These are phyloP conservation scores for Macroteleia sp. DNA, from an alignment of 2,888 invertebrate species.

Conservation along the genomic window DNA sequence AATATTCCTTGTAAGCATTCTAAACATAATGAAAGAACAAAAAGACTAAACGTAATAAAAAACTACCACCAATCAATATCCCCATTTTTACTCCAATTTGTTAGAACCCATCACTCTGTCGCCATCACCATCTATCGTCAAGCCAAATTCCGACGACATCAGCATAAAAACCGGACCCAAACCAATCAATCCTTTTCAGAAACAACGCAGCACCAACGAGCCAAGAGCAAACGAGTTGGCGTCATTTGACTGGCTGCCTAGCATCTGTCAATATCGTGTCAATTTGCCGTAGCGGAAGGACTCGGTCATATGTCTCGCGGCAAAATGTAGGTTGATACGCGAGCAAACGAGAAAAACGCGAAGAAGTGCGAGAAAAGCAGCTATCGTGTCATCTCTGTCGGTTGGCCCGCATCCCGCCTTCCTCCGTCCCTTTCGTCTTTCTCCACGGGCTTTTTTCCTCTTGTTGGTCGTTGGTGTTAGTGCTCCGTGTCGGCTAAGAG, in stretches of 20 bases:
- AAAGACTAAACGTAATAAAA: no score
- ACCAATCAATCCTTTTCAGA: constrained; percentile 49
- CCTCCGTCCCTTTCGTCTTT: constrained; percentile 57
- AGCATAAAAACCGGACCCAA: constrained; percentile 36
- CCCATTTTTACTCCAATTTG: no score
- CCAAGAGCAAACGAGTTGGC: constrained; percentile 20
- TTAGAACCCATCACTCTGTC: constrained; percentile 11
- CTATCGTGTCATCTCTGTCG: constrained; percentile 71
- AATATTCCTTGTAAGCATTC: no score
- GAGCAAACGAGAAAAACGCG: constrained; percentile 55
- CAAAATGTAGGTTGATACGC: constrained; percentile 74
- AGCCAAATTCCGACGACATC: constrained; percentile 24
- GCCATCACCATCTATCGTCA: constrained; percentile 28
- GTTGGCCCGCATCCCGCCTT: constrained; percentile 19
- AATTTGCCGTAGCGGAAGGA: constrained; percentile 48
- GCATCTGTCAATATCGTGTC: constrained; percentile 49
- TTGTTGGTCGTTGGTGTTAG: constrained; percentile 73
- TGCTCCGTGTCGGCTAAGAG: constrained; percentile 76
- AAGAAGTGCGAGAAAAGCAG: constrained; percentile 58
- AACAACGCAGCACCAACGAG: constrained; percentile 10
- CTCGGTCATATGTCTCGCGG: constrained; percentile 72
- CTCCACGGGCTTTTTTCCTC: constrained; percentile 63
- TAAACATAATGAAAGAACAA: no score
- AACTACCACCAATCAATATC: no score
- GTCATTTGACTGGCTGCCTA: constrained; percentile 15